phyloP scores from a whole-genome alignment of 2,797 vertebrate genomes.

The Chrosomus eos region DNA sequence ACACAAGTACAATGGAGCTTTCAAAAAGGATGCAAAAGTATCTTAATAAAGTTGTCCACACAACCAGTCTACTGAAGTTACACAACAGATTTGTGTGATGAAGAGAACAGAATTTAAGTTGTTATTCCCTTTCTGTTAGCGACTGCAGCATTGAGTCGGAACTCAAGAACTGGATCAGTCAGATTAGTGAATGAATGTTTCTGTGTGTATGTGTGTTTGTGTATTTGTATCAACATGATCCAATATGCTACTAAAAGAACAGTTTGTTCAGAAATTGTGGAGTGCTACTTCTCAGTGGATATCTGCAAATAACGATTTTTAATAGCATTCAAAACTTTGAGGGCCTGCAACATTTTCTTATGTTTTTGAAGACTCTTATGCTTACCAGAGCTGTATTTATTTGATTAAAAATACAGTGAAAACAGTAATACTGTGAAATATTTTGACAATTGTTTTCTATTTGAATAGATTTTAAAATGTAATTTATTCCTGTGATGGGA shows the following conservation, averaged over 20 bases:
- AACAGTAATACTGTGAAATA: too few species aligned
- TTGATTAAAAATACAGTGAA: too few species aligned
- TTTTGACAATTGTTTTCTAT: neutral
- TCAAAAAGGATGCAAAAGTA: neutral
- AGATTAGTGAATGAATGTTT: neutral
- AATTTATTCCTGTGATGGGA: too few species aligned
- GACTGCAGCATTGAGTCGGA: neutral
- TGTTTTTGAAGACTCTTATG: too few species aligned
- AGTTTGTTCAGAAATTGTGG: too few species aligned
- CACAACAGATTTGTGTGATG: neutral
- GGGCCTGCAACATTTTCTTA: too few species aligned
- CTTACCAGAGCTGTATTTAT: too few species aligned
- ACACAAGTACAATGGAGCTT: neutral
- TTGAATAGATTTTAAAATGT: neutral
- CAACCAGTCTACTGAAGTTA: neutral
- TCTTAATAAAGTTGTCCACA: neutral
- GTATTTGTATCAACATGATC: too few species aligned
- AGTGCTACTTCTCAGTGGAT: too few species aligned
- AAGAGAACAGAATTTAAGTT: neutral
- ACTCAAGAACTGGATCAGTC: neutral
- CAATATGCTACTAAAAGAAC: neutral
- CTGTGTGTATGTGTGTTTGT: neutral
- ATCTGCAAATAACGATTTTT: too few species aligned
- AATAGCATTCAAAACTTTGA: too few species aligned
- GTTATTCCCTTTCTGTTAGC: neutral